Evolutionary conservation across 2,888 invertebrate genomes (phyloP).

Genomic region (Rhingia campestris): DNA sequence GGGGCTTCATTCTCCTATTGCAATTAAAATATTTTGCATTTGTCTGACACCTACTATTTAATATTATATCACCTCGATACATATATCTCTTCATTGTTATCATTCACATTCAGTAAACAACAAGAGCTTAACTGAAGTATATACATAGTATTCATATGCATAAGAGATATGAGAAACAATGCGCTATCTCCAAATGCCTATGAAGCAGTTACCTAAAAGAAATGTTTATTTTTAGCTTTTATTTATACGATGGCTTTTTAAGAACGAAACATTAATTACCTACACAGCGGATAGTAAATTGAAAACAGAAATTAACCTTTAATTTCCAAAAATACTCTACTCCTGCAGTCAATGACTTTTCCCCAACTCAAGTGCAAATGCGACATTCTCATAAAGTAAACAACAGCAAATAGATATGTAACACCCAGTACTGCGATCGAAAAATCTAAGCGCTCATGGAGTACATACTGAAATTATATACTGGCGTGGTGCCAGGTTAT

Average conservation of each 20-base stretch:
- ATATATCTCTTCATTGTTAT: too few species aligned
- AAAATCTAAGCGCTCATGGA: constrained; percentile 55
- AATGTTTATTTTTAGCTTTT: neutral
- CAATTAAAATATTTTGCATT: too few species aligned
- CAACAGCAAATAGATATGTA: constrained; percentile 32
- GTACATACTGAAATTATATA: constrained; percentile 23
- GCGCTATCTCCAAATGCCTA: neutral
- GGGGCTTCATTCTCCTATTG: too few species aligned
- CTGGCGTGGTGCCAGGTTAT: constrained; percentile 67
- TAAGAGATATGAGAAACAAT: neutral
- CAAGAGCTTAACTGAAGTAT: too few species aligned
- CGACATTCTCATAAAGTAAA: constrained; percentile 50
- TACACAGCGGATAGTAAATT: constrained; percentile 8
- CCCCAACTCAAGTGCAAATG: constrained; percentile 45
- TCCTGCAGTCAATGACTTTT: constrained; percentile 63
- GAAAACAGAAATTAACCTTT: constrained; percentile 42
- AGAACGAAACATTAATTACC: constrained; percentile 1
- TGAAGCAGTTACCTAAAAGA: neutral
- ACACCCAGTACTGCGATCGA: constrained; percentile 35
- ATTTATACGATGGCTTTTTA: constrained; percentile 1
- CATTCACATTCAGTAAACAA: too few species aligned
- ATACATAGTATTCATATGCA: too few species aligned
- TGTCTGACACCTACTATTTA: too few species aligned
- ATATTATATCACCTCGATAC: too few species aligned
- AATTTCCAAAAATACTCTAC: constrained; percentile 50